Percentiles rank a stretch among this genome's conserved stretches.
These are phyloP conservation scores for Ginglymostoma cirratum DNA, from an alignment of 2,113 vertebrate genomes.

Conservation along the genomic window DNA sequence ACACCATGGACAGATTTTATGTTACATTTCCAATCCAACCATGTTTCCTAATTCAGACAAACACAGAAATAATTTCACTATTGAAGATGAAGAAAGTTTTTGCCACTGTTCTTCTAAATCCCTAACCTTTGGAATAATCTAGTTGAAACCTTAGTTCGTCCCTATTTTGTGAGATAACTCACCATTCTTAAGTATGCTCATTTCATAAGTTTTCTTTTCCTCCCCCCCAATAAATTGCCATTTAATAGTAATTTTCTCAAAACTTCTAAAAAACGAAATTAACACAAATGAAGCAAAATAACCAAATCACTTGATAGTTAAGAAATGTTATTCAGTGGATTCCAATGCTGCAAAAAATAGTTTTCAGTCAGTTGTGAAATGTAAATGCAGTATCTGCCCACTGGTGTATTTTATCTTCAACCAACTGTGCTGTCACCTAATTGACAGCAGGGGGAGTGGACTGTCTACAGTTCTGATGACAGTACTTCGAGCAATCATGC, in stretches of 20 bases:
- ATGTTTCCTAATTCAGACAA: conserved; percentile 67
- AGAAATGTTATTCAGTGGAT: conserved; percentile 53
- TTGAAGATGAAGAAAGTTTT: conserved; percentile 62
- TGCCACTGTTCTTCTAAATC: conserved; percentile 43
- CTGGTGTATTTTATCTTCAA: conserved; percentile 47
- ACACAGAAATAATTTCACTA: conserved; percentile 78
- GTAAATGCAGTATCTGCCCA: conserved; percentile 59
- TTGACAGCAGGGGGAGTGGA: conserved; percentile 88
- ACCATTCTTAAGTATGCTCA: neutral
- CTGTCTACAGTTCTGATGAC: conserved; percentile 71
- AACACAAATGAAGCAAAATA: conserved; percentile 43
- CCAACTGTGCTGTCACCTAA: conserved; percentile 59
- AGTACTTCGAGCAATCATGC: neutral
- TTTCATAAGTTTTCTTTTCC: neutral
- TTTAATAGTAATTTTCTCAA: neutral
- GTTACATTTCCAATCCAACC: conserved; percentile 72
- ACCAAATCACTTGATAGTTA: conserved; percentile 56
- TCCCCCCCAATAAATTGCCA: neutral
- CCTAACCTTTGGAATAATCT: neutral
- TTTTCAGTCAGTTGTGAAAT: conserved; percentile 63
- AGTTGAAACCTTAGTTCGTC: neutral
- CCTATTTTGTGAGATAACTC: neutral
- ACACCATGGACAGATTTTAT: conserved; percentile 73
- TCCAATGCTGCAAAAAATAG: conserved; percentile 59
- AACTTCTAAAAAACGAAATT: neutral